phyloP scores from a whole-genome alignment of 2,113 vertebrate species.

The Brachirus orientalis region DNA sequence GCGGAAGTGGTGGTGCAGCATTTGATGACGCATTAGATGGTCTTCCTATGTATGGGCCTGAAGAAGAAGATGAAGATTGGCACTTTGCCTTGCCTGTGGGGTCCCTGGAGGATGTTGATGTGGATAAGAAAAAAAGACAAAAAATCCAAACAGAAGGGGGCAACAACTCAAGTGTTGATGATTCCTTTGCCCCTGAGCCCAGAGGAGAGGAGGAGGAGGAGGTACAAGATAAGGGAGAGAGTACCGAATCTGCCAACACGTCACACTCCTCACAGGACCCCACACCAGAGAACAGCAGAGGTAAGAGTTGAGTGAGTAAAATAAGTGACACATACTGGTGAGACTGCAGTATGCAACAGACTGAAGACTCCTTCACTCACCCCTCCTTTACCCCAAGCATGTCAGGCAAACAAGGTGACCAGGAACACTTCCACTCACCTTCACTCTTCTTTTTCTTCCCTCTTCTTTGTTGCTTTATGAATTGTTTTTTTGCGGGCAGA shows the following conservation, averaged over 20 bases:
- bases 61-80: constrained; percentile 77
- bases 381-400: too few relatives aligned
- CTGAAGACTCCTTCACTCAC: too few relatives aligned
- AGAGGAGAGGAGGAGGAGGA: constrained; percentile 19
- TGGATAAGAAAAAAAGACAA: constrained; percentile 28
- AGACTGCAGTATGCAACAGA: too few relatives aligned
- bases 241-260: constrained; percentile 57
- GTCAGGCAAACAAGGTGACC: too few relatives aligned
- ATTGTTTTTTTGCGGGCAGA: too few relatives aligned
- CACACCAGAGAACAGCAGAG: constrained; percentile 60
- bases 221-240: constrained; percentile 32
- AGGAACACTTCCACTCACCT: too few relatives aligned
- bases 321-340: too few relatives aligned
- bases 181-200: constrained; percentile 11
- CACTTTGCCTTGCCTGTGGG: constrained; percentile 64
- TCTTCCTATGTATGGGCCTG: constrained; percentile 57
- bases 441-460: too few relatives aligned
- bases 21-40: constrained; percentile 69
- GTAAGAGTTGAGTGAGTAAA: constrained; percentile 27
- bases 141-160: background rate
- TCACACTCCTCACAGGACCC: constrained; percentile 67
- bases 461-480: too few relatives aligned
- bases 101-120: constrained; percentile 40
- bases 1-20: constrained; percentile 56
- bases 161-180: background rate